Base-by-base conservation (phyloP, 1,140 invertebrate species). In the Chlorops oryzae region DNA sequence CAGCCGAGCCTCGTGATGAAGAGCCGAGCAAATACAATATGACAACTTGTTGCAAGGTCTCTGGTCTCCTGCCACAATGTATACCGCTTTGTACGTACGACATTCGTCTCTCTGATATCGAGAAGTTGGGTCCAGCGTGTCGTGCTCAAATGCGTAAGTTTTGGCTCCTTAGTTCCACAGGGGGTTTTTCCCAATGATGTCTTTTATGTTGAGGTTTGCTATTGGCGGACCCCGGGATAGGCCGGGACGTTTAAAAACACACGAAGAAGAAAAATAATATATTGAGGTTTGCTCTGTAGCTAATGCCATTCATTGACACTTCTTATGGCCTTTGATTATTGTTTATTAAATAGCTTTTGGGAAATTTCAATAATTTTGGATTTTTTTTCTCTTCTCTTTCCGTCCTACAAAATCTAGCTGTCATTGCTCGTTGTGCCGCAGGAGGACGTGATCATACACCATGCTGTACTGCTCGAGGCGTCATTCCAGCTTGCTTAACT, bases 61-160 rank as follows among this genome's bases (percentile, higher is more conserved):
- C 85, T 3, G 80, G 82, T 20, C 59, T 91, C 15, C 81, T 82
- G 45, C 77, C 77, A 23, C 78, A 83, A 13, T 91, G 88, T 63
- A 78, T 88, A 65, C 85, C 87, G 2, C 75, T 91, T n/a, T 91
- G 88, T 61, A 80, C 83, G 1, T 91, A 87, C 65, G 82, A 88
- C 58, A 86, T 87, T 3, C 86, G 81, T 52, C 84, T 91, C 81
- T 81, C 82, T 7, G 85, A 89, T 65, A 74, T 88, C 27, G 79
- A 83, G 59, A 72, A 76, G 18, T 68, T 90, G 27, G 85, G 70
- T 22, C 59, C 65, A 45, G 57, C 63, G 28, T 72, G 70, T 45
- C 58, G 63, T 7, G 65, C 65, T 25, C 70, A 72, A 72, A 72
- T 72, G 63, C 59, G 68, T 72, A 58, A 71, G 63, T 65, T 35